Base-by-base conservation (phyloP, 2,113 vertebrate species). In the Heterotis niloticus region DNA sequence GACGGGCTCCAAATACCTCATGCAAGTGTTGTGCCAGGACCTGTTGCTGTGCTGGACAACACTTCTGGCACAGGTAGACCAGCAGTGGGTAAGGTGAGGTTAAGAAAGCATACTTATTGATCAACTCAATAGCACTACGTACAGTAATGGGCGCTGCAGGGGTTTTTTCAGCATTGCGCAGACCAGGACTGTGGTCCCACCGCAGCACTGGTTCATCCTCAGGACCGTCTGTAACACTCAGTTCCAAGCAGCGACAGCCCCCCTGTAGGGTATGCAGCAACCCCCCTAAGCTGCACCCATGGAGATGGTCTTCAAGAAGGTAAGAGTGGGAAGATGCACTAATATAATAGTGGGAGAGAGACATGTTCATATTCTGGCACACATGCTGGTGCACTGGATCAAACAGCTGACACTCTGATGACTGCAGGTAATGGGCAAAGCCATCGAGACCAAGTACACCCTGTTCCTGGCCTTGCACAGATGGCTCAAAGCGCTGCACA, bases 261-360 rank as follows among this genome's bases (percentile, higher is more conserved):
- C 94, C 90, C 86, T 95, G 96, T 64, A 99, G 85, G 54, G 96
- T 96, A 76, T 93, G 93, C 76, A 94, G 91, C 29, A 98, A 94
- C 0, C 96, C 98, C 0, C 93, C 95, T 1, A 99, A 90, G 84
- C 97, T 95, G 14, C 95, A 88, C 0, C 95, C 95, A 52, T 95
- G 93, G 57, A 96, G 92, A 83, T 97, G 96, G 84, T 98, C 97
- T 72, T 97, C 97, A 84, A 95, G 92, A 74, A 99, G 88, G 83
- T 98, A 98, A 5, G 96, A 98, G 51, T 96, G 95, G 85, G 96
- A 96, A 28, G 96, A 98, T 23, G 97, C 91, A 66, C 93, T 98
- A 87, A 99, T 95, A 82, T 96, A 99, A 85, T 99, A 99, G 89
- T 98, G 98, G 28, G 95, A 96, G 80, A 99, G 90, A 57, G 97